Conservation (phyloP, 2,113 vertebrate genomes). For the Pseudopodoces humilis region DNA sequence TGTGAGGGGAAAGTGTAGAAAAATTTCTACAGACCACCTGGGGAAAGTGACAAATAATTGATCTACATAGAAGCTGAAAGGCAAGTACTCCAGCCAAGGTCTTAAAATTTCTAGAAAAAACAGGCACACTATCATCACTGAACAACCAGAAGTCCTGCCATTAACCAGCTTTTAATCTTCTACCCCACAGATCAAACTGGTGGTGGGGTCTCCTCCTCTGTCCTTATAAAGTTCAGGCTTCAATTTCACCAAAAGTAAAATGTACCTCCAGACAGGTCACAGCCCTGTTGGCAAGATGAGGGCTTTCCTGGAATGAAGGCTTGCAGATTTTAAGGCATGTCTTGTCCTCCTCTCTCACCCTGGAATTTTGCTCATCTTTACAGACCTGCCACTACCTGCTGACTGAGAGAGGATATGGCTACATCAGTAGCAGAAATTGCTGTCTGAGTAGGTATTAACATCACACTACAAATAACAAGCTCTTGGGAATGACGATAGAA, state of each 20-base stretch:
- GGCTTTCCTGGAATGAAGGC: not conserved
- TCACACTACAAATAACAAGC: not conserved
- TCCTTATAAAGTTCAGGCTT: not conserved
- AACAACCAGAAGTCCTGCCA: not conserved
- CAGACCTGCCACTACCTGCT: not conserved
- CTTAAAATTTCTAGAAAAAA: not conserved
- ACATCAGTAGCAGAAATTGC: not conserved
- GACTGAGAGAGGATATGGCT: not conserved
- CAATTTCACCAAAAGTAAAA: not conserved
- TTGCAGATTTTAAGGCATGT: not conserved
- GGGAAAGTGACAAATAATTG: not conserved
- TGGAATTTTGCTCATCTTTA: not conserved
- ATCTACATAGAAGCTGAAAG: not conserved
- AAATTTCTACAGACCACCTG: not conserved
- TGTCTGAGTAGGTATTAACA: not conserved
- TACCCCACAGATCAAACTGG: not conserved
- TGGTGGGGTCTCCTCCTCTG: not conserved
- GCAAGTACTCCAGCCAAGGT: not conserved
- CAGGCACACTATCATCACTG: accelerated
- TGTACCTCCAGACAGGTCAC: not conserved
- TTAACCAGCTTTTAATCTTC: not conserved
- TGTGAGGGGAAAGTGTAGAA: not conserved
- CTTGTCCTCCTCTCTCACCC: not conserved
- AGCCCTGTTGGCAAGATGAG: not conserved
- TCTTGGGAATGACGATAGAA: not conserved